Conservation (phyloP, 2,888 invertebrate genomes). For the Griposia aprilina region DNA sequence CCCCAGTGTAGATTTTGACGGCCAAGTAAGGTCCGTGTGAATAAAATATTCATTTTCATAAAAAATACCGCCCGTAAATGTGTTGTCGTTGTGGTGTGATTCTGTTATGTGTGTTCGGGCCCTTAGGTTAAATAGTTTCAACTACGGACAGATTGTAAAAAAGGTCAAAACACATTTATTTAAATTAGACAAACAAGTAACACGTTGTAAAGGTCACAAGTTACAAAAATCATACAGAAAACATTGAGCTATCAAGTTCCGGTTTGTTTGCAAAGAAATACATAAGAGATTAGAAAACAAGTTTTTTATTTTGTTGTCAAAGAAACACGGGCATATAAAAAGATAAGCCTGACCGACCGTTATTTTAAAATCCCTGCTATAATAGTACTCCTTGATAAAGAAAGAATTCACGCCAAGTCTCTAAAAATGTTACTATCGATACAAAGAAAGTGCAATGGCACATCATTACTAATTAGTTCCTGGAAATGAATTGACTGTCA, state of each 20-base stretch:
- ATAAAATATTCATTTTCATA: too few relatives aligned
- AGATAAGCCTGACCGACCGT: neutral
- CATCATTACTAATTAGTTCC: too few relatives aligned
- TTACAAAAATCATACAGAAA: neutral
- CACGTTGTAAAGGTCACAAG: neutral
- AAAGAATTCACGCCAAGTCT: neutral
- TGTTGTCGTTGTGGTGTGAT: too few relatives aligned
- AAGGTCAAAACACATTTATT: neutral
- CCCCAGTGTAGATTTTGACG: too few relatives aligned
- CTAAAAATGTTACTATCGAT: neutral
- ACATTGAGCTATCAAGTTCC: neutral
- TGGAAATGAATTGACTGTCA: neutral
- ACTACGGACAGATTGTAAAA: neutral
- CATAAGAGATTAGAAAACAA: too few relatives aligned
- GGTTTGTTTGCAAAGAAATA: too few relatives aligned
- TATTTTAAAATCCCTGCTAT: neutral
- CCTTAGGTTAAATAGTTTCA: neutral
- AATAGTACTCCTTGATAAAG: neutral
- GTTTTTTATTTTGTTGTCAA: too few relatives aligned
- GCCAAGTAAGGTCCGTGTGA: too few relatives aligned
- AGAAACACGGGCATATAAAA: neutral
- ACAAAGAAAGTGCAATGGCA: neutral
- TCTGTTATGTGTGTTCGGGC: too few relatives aligned
- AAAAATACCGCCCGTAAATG: too few relatives aligned
- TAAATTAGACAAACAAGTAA: too few relatives aligned